phyloP scores from a whole-genome alignment of 2,113 vertebrate genomes.

The Taxidea taxus region DNA sequence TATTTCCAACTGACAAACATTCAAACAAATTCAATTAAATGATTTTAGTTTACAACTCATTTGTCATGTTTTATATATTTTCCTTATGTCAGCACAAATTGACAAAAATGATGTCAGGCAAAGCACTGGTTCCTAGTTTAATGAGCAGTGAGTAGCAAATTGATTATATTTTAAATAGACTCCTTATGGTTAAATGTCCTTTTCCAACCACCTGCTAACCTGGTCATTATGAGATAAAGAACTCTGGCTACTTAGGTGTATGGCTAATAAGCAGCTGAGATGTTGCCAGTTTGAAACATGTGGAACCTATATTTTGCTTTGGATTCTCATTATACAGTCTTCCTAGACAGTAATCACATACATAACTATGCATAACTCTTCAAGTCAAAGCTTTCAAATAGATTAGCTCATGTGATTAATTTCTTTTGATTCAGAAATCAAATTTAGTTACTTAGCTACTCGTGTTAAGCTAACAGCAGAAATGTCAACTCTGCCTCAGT shows the following conservation, averaged over 20 bases:
- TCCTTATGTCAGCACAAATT: not conserved
- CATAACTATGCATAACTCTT: not conserved
- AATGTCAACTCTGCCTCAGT: slow-evolving; percentile 17
- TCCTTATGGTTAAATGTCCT: not conserved
- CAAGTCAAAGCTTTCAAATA: not conserved
- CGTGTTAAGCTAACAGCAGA: not conserved
- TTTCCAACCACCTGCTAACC: not conserved
- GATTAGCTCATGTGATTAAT: not conserved
- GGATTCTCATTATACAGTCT: not conserved
- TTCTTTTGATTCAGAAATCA: not conserved
- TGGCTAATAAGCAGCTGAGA: not conserved
- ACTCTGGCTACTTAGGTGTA: not conserved
- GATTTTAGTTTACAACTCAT: not conserved
- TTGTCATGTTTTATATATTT: not conserved
- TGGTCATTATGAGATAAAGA: not conserved
- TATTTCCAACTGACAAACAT: slow-evolving; percentile 26
- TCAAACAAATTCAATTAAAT: not conserved
- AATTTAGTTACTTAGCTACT: not conserved
- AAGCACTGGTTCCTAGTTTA: slow-evolving; percentile 20
- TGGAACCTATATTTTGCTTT: not conserved
- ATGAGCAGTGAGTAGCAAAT: not conserved
- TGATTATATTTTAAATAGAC: not conserved
- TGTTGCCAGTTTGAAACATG: not conserved
- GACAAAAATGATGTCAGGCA: slow-evolving; percentile 18
- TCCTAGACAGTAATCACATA: not conserved